Base-by-base conservation (phyloP, 2,888 invertebrate species). In the Andrena marginata region DNA sequence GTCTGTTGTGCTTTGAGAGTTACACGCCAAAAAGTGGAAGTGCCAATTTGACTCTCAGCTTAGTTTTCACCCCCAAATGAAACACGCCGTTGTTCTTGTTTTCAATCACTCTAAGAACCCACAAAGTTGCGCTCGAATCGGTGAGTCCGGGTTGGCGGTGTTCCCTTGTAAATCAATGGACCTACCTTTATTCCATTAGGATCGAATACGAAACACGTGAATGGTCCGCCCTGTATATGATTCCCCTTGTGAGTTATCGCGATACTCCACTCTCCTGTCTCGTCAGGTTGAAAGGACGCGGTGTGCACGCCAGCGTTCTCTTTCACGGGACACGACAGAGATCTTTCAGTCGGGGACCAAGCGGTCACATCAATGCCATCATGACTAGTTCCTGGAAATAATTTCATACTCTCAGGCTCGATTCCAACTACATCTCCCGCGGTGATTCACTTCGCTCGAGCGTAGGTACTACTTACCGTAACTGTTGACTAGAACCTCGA, bases 191-290 rank as follows among this genome's bases (percentile, higher is more conserved):
- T 97, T 29, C 98, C 98, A 59, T 98, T 97, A 0, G 99, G 98
- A 94, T 99, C 99, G 92, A 98, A 99, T 0, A 99, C 99, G 90
- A 98, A 97, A 93, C 99, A 99, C 0, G 98, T 97, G 94, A 99
- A 99, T 1, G 99, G 99, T 23, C 99, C 99, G 76, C 99, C 99
- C 95, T 97, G 95, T 89, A 99, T 99, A 93, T 99, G 98, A 90
- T 98, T 97, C 48, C 98, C 98, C 93, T 99, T 98, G 94, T 99
- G 99, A 48, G 98, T 97, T 85, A 99, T 99, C 85, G 98, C 98
- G 76, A 99, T 99, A 90, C 97, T 97, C 99, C 99, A 99, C 91
- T 98, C 98, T 77, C 99, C 99, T 54, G 98, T 97, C 95, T 99
- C 99, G 90, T 98, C 98, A 0, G 99, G 99, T 92, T 99, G 98